Conservation (phyloP, 37 sponge, comb jelly and placozoan genomes). For the Cladorhizidae sp. region DNA sequence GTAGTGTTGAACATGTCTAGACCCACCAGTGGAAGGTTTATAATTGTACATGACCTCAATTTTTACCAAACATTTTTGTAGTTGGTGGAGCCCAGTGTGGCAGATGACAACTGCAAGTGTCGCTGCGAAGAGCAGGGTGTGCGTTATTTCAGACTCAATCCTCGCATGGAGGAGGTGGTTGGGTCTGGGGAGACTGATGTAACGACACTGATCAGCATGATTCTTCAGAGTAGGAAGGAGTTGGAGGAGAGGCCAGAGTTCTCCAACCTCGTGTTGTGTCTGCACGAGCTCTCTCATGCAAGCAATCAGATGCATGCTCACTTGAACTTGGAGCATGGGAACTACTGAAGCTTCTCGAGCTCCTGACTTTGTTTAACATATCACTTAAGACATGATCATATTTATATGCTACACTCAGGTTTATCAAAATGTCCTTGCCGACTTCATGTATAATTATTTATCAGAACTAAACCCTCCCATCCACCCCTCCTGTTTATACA, state of each 20-base stretch:
- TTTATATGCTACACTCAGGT: too few species aligned
- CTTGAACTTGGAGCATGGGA: neutral
- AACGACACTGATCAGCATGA: slow-evolving; percentile 23
- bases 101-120: slow-evolving; percentile 36
- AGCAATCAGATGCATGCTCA: slow-evolving; percentile 7
- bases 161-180: slow-evolving; percentile 40
- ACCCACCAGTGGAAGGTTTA: too few species aligned
- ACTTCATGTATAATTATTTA: too few species aligned
- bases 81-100: slow-evolving; percentile 35
- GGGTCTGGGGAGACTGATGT: slow-evolving; percentile 37
- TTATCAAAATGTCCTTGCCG: too few species aligned
- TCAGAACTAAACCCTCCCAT: too few species aligned
- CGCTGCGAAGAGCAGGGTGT: slow-evolving; percentile 63
- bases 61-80: too few species aligned
- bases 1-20: too few species aligned
- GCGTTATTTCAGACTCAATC: slow-evolving; percentile 38
- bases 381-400: too few species aligned
- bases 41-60: too few species aligned
- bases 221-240: slow-evolving; percentile 31
- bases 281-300: slow-evolving; percentile 26
- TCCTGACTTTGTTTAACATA: too few species aligned
- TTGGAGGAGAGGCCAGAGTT: slow-evolving; percentile 8
- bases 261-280: slow-evolving; percentile 11
- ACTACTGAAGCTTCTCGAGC: too few species aligned
- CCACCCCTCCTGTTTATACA: too few species aligned